A percentile compares a stretch with the other conserved stretches of the same genome.
Conservation (phyloP, 1,140 invertebrate genomes). For the Bombus picipes region DNA sequence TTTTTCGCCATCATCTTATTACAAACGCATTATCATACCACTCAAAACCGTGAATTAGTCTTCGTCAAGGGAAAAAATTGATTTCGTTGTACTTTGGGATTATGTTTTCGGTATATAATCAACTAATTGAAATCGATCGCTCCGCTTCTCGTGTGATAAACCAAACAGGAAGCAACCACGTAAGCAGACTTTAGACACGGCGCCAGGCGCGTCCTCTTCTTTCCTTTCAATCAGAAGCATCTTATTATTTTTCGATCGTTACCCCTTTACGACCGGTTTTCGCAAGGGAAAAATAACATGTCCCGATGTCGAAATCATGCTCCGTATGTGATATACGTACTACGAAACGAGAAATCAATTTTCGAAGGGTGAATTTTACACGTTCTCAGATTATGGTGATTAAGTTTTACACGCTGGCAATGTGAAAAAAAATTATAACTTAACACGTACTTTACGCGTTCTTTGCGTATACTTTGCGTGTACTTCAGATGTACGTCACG, state of each 20-base stretch:
- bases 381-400: background rate
- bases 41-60: background rate
- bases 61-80: background rate
- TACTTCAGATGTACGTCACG: background rate
- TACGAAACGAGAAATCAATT: constrained; percentile 16
- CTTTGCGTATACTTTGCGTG: background rate
- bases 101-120: background rate
- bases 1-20: background rate
- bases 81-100: background rate
- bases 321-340: no score
- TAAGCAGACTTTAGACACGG: background rate
- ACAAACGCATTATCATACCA: background rate
- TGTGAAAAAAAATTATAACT: background rate
- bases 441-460: background rate
- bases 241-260: constrained; percentile 31
- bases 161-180: background rate
- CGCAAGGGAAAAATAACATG: background rate
- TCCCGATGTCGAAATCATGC: background rate
- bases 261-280: constrained; percentile 12
- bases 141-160: background rate
- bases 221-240: constrained; percentile 11
- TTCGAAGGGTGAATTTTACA: background rate
- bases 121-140: constrained; percentile 17
- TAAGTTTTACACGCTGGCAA: background rate
- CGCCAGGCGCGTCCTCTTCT: background rate